Evolutionary conservation across 2,113 vertebrate species (phyloP), one percentile per base, ranked within the genome.

Genomic region (Tragelaphus strepsiceros): DNA sequence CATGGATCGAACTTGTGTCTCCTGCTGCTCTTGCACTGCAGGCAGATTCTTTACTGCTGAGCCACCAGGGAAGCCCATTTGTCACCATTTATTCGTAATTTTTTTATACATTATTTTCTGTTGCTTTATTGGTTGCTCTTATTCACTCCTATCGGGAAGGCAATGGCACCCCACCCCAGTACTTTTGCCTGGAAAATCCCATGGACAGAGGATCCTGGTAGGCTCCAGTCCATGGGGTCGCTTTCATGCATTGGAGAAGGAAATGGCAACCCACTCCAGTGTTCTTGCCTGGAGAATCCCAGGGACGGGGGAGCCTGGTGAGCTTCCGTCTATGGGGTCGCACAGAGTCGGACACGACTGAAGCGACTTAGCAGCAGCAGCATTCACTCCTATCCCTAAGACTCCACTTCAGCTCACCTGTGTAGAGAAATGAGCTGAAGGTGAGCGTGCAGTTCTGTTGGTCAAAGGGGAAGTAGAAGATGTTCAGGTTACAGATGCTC

Each of bases 401-500:
- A 32, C 46, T 19, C 43, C 15, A 51, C 28, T 77, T 87, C 46
- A 51, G 99, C 97, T 99, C 98, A 64, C 99, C 99, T 87, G 99
- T 99, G 96, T 99, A 99, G 99, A 99, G 99, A 98, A 99, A 99
- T 92, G 99, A 99, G 53, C 99, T 99, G 49, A 99, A 99, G 49
- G 99, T 99, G 86, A 99, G 99, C 7, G 99, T 98, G 98, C 99
- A 99, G 96, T 99, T 97, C 78, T 96, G 94, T 49, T 58, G 61
- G 74, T 97, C 91, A 39, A 97, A 96, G 62, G 96, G 88, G 95
- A 99, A 99, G 97, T 98, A 99, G 98, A 99, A 99, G 97, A 99
- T 99, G 93, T 99, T 94, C 97, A 99, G 98, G 98, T 99, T 99
- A 97, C 99, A 99, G 95, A 99, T 98, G 2, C 99, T 99, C 94